Conservation (phyloP, 2,888 invertebrate species). For the Conops quadrifasciatus region DNA sequence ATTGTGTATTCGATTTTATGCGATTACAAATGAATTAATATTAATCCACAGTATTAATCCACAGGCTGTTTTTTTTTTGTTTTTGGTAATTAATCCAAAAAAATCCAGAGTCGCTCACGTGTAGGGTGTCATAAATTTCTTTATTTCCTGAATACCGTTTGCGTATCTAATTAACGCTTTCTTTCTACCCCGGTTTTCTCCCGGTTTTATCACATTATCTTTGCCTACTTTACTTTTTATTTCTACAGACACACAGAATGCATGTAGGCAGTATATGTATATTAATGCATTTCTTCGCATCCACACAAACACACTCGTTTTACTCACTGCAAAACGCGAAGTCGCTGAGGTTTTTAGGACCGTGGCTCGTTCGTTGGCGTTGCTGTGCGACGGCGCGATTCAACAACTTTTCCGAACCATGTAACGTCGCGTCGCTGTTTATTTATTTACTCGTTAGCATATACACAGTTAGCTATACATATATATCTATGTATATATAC, state of each 20-base stretch:
- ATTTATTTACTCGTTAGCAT: not conserved
- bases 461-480: too few species aligned
- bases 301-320: conserved; percentile 15
- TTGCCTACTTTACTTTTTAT: conserved; percentile 16
- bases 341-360: conserved; percentile 8
- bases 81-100: not conserved
- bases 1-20: too few species aligned
- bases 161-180: conserved; percentile 1
- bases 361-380: conserved; percentile 27
- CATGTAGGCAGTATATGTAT: not conserved
- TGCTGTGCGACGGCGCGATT: conserved; percentile 36
- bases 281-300: too few species aligned
- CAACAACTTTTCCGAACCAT: conserved; percentile 2
- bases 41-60: too few species aligned
- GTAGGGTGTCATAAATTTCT: not conserved
- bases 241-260: not conserved
- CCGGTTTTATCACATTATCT: too few species aligned
- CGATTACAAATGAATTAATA: too few species aligned
- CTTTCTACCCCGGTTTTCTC: not conserved
- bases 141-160: not conserved
- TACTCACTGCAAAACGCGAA: conserved; percentile 11
- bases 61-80: too few species aligned
- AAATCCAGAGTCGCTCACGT: not conserved
- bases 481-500: not conserved
- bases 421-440: conserved; percentile 15